phyloP scores from a whole-genome alignment of 35 echinoderm and acorn worm genomes.

The Holothuria glaberrima region DNA sequence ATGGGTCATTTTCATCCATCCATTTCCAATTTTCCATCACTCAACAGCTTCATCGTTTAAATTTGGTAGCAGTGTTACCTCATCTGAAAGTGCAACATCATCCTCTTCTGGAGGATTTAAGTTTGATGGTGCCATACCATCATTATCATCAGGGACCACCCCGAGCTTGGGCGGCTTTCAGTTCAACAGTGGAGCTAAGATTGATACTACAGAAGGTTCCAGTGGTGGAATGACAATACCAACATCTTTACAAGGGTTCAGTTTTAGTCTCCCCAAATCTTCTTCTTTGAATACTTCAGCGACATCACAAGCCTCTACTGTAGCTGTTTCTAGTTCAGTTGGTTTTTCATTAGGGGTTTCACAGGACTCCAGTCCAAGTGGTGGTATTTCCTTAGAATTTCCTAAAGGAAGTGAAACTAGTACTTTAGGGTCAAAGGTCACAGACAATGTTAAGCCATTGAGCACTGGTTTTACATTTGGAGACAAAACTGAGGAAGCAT shows the following conservation, averaged over 20 bases:
- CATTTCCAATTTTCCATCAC: too few relatives aligned
- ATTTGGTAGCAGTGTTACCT: constrained; percentile 65
- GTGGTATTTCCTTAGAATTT: not conserved
- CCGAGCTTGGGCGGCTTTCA: not conserved
- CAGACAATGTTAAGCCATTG: not conserved
- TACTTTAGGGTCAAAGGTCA: not conserved
- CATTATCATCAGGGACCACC: constrained; percentile 26
- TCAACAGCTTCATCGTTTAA: constrained; percentile 80
- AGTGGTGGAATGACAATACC: not conserved
- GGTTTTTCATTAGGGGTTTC: constrained; percentile 10
- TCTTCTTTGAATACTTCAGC: not conserved
- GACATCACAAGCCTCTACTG: not conserved
- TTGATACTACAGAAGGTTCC: not conserved
- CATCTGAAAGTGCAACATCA: constrained; percentile 21
- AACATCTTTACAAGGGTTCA: not conserved
- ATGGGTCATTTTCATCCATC: too few relatives aligned
- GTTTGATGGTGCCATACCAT: constrained; percentile 52
- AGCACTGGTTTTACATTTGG: constrained; percentile 23
- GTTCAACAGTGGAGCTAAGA: not conserved
- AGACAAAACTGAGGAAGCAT: constrained; percentile 1
- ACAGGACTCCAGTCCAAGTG: not conserved
- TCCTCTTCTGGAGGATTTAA: constrained; percentile 54
- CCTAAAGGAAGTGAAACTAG: not conserved
- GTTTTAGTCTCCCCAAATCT: not conserved
- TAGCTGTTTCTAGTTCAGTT: constrained; percentile 5